Conservation (phyloP, 2,888 invertebrate species). For the Troilus luridus region DNA sequence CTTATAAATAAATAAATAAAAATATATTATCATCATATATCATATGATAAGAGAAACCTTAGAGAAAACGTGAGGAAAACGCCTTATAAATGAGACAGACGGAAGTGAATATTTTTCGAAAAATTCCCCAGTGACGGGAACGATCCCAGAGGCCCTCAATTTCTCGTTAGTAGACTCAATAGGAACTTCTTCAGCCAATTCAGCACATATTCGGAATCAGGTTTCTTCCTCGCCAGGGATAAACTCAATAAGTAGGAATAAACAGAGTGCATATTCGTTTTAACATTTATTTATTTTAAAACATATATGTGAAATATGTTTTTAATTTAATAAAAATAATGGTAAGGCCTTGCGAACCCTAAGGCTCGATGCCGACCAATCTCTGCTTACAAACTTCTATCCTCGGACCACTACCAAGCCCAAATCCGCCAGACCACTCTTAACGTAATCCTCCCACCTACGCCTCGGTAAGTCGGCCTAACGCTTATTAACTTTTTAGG, state of each 20-base stretch:
- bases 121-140: not conserved
- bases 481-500: no score
- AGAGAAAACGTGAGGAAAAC: not conserved
- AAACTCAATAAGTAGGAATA: not conserved
- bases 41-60: not conserved
- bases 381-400: no score
- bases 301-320: no score
- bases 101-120: not conserved
- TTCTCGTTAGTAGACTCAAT: not conserved
- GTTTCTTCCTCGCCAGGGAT: not conserved
- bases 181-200: conserved; percentile 3
- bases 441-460: no score
- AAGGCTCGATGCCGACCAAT: no score
- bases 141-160: not conserved
- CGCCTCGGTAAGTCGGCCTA: no score
- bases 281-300: not conserved
- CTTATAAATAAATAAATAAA: no score
- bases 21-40: not conserved
- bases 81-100: not conserved
- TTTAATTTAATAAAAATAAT: no score
- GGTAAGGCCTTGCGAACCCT: no score
- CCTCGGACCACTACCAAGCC: no score
- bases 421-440: no score
- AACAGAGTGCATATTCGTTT: not conserved
- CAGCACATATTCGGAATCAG: not conserved